Conservation (phyloP, 2,113 vertebrate species). For the Dolichallabes microphthalmus region DNA sequence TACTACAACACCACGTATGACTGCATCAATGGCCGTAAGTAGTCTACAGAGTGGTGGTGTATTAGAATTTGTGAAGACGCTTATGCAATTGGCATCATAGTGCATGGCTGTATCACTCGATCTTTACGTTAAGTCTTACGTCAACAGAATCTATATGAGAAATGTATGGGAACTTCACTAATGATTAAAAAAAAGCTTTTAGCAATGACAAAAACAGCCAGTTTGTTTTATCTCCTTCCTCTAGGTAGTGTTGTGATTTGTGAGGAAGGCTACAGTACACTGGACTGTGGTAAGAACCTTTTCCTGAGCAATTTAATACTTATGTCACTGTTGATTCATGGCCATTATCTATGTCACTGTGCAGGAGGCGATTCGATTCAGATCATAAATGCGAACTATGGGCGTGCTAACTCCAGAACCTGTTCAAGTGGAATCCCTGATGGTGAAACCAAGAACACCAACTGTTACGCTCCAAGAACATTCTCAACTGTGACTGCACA, state of each 20-base stretch:
- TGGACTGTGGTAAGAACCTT: slow-evolving; percentile 35
- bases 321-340: not conserved
- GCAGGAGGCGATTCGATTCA: slow-evolving; percentile 7
- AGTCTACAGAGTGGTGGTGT: not conserved
- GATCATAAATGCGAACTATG: slow-evolving; percentile 33
- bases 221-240: not conserved
- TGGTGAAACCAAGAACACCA: not conserved
- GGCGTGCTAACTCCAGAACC: slow-evolving; percentile 4
- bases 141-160: no score
- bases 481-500: not conserved
- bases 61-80: not conserved
- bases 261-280: not conserved
- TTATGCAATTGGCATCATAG: not conserved
- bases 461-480: not conserved
- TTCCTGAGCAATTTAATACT: not conserved
- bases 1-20: slow-evolving; percentile 3
- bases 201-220: no score
- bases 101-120: not conserved
- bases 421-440: not conserved
- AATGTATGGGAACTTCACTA: no score
- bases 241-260: slow-evolving; percentile 16
- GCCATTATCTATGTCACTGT: not conserved
- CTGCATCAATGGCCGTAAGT: not conserved
- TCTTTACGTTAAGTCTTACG: no score
- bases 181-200: no score